Evolutionary conservation across 2,888 invertebrate species (phyloP), one percentile per base, ranked within the genome.

Genomic region (Hypercompe scribonia): DNA sequence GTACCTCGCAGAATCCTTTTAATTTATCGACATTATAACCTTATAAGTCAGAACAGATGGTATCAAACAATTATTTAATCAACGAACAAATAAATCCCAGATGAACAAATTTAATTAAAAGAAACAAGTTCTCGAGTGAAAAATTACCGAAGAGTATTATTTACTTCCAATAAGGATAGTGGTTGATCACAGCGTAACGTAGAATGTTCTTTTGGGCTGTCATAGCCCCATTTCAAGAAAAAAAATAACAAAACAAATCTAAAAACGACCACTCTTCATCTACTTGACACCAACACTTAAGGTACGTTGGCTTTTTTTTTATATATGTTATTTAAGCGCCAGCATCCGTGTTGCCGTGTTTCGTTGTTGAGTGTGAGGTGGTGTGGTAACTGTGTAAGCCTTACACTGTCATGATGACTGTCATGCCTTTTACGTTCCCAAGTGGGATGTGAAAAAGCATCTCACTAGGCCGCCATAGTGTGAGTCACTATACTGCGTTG

Each of bases 71-170:
- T 72, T 63, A 72, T 72, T 72, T 68, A 72, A 64, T 68, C 68
- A 68, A 68, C 68, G 36, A 50, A 75, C 36, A 42, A 54, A 74
- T 82, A 80, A 80, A 78, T 81, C 72, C 67, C 75, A 71, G 76
- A 81, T 72, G 79, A 63, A 79, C 73, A 74, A 79, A 83, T 78
- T 83, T 78, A 82, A 82, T 83, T 78, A 79, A 79, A 74, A 64
- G 33, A 64, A 83, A 82, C 83, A 21, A 65, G 83, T 82, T 79
- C 68, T 39, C 50, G 78, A 79, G 75, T 78, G 78, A 81, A 76
- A 75, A 70, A 66, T 82, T 81, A 75, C 74, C 68, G 74, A 75
- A 81, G 72, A 65, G 28, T 74, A 74, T 64, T 42, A 76, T 76
- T 72, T 65, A 61, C 67, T 71, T 71, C 58, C 42, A 67, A 39